Base-by-base conservation (phyloP, 2,797 vertebrate species). In the Bovichtus diacanthus region DNA sequence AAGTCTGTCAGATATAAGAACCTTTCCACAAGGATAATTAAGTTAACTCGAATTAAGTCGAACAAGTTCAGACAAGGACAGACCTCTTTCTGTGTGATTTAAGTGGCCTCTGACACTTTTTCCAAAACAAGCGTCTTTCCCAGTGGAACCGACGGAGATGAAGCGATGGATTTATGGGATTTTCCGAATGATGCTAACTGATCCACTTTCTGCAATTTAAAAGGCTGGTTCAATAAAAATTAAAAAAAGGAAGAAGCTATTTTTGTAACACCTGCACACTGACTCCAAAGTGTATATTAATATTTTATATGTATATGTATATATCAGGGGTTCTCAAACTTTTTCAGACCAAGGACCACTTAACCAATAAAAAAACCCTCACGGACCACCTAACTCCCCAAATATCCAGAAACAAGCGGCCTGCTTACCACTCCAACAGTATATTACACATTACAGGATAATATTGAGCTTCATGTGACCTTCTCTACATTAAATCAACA, bases 11-110 rank as follows among this genome's bases (percentile, higher is more conserved):
- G 41, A 70, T 50, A 55, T 1, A 0, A 2, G 19, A n/a, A 67
- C 15, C 43, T 43, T 12, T 62, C n/a, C 8, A 16, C 27, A 8
- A 55, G 47, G 65, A 69, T 61, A 53, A 60, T 75, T 54, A 55
- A 16, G 13, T 74, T 31, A 54, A 47, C 65, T 25, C 12, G 23
- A 46, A 53, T 53, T 44, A 51, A 78, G 67, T n/a, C 2, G 3
- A 64, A 56, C 39, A 16, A 2, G 13, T 49, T 44, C 36, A 29
- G 4, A 39, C 15, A 36, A 71, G 73, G 38, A 64, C 70, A 1
- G 36, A 50, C 38, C 11, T 80, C 36, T n/a, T 19, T 43, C 43
- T 19, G 12, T 38, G 27, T 11, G 43, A 41, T 56, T 70, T 36
- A 63, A 34, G 31, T 34, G 31, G 31, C 31, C 31, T 34, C n/a